Base-by-base conservation (phyloP, 2,113 vertebrate genomes). In the Macrotis lagotis region DNA sequence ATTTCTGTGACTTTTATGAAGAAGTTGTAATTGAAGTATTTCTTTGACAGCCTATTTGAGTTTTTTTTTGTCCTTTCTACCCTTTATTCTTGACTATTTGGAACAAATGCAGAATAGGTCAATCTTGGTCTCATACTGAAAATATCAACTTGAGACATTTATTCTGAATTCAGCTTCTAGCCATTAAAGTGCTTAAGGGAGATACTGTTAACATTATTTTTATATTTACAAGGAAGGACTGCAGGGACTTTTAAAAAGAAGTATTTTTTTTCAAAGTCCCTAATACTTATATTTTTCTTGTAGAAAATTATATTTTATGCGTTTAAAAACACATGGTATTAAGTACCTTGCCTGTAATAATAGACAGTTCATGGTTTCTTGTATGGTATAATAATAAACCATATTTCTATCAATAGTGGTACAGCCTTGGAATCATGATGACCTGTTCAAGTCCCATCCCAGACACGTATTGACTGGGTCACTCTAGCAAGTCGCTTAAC, bases 91-190 rank as follows among this genome's bases (percentile, higher is more conserved):
- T 95, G 91, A 52, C 94, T 91, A 92, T 96, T 91, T 0, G 93
- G 96, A 97, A 92, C 51, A 92, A 97, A 97, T 19, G 25, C 92
- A 95, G 96, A 97, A 66, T 92, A 96, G 97, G 94, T 95, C 93
- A 94, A 95, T 93, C 91, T 92, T 96, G 93, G 89, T 96, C 96
- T 95, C 95, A 88, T 96, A 88, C 95, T 96, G 96, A 98, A 97
- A 96, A 92, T 95, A 97, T 97, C 93, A 92, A 52, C 92, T 97
- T 98, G 97, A 97, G 95, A 97, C 97, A 97, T 98, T 89, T 93
- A 96, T 97, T 97, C 96, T 97, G 97, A 97, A 97, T 96, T 97
- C 97, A 97, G 92, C 97, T 96, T 95, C 28, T 48, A 55, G 96
- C 97, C 94, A 92, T 98, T 98, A 98, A 97, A 98, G 97, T 96